phyloP scores from a whole-genome alignment of 2,797 vertebrate genomes.

The Eutrigla gurnardus region DNA sequence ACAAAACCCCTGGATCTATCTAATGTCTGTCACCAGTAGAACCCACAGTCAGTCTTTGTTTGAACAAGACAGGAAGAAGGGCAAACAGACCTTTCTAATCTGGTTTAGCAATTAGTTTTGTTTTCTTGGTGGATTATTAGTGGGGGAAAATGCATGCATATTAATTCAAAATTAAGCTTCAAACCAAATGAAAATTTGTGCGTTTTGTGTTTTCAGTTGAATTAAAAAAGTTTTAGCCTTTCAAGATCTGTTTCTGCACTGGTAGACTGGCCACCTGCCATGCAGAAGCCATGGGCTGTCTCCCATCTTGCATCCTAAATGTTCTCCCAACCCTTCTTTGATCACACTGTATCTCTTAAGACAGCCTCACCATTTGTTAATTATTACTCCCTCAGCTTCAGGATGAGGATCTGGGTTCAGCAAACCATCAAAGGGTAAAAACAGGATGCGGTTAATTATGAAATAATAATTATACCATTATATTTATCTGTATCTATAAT shows the following conservation, averaged over 20 bases:
- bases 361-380: conserved; percentile 69
- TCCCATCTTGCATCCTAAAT: conserved; percentile 19
- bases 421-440: conserved; percentile 66
- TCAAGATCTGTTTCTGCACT: conserved; percentile 2
- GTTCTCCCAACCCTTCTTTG: conserved; percentile 44
- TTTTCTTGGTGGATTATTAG: conserved; percentile 7
- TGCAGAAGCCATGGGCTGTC: conserved; percentile 25
- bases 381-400: conserved; percentile 56
- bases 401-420: conserved; percentile 52
- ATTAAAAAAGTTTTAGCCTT: background rate
- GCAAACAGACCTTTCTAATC: background rate
- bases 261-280: conserved; percentile 21
- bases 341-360: conserved; percentile 68
- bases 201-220: background rate
- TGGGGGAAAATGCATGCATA: background rate
- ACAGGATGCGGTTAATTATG: conserved; percentile 70
- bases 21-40: background rate
- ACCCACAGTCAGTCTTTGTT: background rate
- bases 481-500: conserved; percentile 65
- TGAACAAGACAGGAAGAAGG: background rate
- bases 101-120: background rate
- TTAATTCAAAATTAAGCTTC: background rate
- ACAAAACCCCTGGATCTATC: background rate
- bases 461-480: conserved; percentile 61
- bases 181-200: conserved; percentile 4